Base-by-base conservation (phyloP, 2,888 invertebrate genomes). In the Sarcophaga rosellei region DNA sequence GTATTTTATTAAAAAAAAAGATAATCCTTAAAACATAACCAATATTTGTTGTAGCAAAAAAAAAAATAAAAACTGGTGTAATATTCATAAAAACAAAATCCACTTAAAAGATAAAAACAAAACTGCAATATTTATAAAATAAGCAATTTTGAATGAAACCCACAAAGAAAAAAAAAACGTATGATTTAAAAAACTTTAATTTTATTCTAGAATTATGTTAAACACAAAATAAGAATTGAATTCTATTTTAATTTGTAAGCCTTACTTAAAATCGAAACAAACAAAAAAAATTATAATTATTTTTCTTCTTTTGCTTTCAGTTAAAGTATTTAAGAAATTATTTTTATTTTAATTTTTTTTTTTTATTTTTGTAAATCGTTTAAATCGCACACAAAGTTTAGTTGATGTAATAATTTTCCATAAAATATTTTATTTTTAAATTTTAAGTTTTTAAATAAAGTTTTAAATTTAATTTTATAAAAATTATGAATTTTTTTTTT, bases 61-160 rank as follows among this genome's bases (percentile, higher is more conserved):
- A 69, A 87, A 88, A 86, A 44, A 61, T 21, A 62, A 21, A 11
- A 70, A 23, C 65, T 23, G 53, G 47, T 53, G 12, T 15, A 53
- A 53, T 53, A 65, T 21, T 21, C 35, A 35, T 35, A 69, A 62
- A 76, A 77, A 81, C 3, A 53, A 25, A 82, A 82, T 12, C 8
- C 57, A 23, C 35, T 23, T 53, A 45, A 66, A 72, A 57, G 61
- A 86, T 86, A 76, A 85, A 88, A 75, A 78, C 15, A 47, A 68
- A 78, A 76, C 17, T 86, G 84, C 86, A 88, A 86, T 86, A 87
- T 75, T 83, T 84, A 86, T 84, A 61, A 86, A 82, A 79, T 82
- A 86, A 87, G 84, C 79, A 87, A 84, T 81, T 90, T 89, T 90
- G 89, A 89, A 89, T 85, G 17, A 65, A 66, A 76, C 17, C 59